Evolutionary conservation across 2,797 vertebrate species (phyloP), one percentile per base, ranked within the genome.

Genomic region (Tokudaia muenninki): DNA sequence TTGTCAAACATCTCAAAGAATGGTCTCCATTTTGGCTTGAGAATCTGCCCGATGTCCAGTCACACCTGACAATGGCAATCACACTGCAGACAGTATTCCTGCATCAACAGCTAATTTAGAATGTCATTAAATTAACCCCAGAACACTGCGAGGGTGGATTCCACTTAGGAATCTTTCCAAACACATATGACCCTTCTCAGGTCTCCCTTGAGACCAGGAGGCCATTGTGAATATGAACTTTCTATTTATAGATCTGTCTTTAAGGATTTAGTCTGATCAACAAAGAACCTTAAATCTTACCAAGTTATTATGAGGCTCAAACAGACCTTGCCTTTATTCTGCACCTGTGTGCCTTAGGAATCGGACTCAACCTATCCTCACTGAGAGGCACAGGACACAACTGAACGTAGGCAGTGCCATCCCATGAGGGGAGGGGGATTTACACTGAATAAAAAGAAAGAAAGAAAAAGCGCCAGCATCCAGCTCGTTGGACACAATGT

Each of bases 91-190:
- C 22, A 29, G 44, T 11, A 22, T n/a, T 52, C 12, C 59, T 3
- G 0, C 52, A 44, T 89, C 75, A 94, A 72, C 47, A 63, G 47
- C 77, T 90, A 79, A 75, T 84, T 80, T 81, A 57, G 19, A 93
- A 94, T 19, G 24, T 19, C 47, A 82, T 63, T 74, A 95, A 91
- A 26, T 11, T 3, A 78, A 77, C 14, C 22, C 44, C 75, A 26
- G 72, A 96, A 82, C 21, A 17, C n/a, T 86, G 34, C 10, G 4
- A 59, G 90, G 87, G 19, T 3, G 6, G 6, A 8, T 37, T 7
- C 2, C 21, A 11, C 21, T 83, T 78, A 75, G 87, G 94, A 92
- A 87, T 91, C 92, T 21, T 86, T 91, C 90, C n/a, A 91, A 95
- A 79, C 12, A 61, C 52, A 84, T 12, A 4, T 55, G 24, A 81